Evolutionary conservation across 1,140 invertebrate genomes (phyloP), one percentile per base, ranked within the genome.

Genomic region (Orchesella cincta): DNA sequence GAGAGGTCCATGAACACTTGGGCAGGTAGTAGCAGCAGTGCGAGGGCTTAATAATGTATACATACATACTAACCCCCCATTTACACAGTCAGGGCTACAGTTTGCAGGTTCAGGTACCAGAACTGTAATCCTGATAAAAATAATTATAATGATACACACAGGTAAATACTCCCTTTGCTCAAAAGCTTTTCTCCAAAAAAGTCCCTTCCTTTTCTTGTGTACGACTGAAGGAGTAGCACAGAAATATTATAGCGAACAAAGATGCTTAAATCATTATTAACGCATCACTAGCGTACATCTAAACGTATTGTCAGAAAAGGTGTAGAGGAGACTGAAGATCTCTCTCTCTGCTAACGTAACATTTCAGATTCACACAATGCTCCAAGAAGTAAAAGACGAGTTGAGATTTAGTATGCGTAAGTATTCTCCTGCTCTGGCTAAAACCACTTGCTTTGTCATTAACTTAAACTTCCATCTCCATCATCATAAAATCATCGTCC

Each of bases 61-160:
- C 14, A 5, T 57, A 5, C 23, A 57, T 57, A 18, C 23, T 57
- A 46, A 5, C 18, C 18, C 18, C 5, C 18, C 39, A 46, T 18
- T 46, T 46, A 46, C 39, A 46, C 39, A 18, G 39, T 46, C 18
- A 8, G 39, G 5, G 5, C 39, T n/a, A n/a, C n/a, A n/a, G 29
- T 67, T 67, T 67, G 29, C 62, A 67, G 33, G 62, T 67, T 67
- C 62, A 67, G 62, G 62, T 67, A 67, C 62, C 62, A 67, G 62
- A 67, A 67, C 28, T 31, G 31, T 67, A 67, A 67, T 31, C 31
- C 31, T 67, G 62, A 67, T 31, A 8, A 67, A 8, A 67, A 33
- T 67, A 67, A 67, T 67, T 67, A 67, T 67, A 14, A 31, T 31
- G 28, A 67, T 33, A 29, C 62, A 67, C 62, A 18, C 62, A 67